These are phyloP conservation scores for Nyctereutes procyonoides DNA, from an alignment of 2,113 vertebrate genomes.

Conservation along the genomic window DNA sequence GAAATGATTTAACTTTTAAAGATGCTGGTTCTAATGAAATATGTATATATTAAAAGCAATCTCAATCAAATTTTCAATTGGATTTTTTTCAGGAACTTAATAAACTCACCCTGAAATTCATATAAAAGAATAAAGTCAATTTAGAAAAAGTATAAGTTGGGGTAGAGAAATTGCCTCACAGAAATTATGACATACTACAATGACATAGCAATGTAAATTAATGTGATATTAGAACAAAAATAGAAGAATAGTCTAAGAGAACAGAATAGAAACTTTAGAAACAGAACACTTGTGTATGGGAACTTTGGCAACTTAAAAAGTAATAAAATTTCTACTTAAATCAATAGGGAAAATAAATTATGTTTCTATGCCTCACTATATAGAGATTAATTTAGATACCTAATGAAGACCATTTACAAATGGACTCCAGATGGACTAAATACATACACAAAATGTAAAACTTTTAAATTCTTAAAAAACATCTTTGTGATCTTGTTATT, in stretches of 20 bases:
- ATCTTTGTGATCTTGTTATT: background rate
- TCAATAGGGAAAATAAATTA: background rate
- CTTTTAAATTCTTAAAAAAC: background rate
- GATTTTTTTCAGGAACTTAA: background rate
- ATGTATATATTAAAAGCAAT: background rate
- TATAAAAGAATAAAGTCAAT: background rate
- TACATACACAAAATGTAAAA: background rate
- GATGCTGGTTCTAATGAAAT: background rate
- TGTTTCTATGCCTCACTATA: background rate
- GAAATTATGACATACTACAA: background rate
- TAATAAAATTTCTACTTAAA: background rate
- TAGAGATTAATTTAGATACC: background rate
- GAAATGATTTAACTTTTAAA: slow-evolving; percentile 5
- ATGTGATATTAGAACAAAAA: background rate
- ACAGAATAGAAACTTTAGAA: background rate
- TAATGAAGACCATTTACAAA: background rate
- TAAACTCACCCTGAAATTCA: slow-evolving; percentile 15
- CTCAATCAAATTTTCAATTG: background rate
- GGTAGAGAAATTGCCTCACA: background rate
- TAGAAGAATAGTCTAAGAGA: background rate
- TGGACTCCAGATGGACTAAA: background rate
- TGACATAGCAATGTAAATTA: background rate
- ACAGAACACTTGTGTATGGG: background rate
- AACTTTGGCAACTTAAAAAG: background rate
- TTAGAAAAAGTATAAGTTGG: background rate